Base-by-base conservation (phyloP, 1,140 invertebrate species). In the Ephestia elutella region DNA sequence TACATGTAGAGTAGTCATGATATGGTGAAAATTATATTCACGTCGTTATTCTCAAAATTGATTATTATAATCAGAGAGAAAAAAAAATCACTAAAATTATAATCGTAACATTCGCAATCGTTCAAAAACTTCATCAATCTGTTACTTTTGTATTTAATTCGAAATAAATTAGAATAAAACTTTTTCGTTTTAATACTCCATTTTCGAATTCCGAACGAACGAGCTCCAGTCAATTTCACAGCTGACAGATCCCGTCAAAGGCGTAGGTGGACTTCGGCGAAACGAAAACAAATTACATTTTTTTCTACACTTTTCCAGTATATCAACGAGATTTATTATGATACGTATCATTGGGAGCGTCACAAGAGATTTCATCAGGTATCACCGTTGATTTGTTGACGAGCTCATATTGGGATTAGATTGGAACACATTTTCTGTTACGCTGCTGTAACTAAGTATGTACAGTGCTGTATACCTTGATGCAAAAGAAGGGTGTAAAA, bases 181-280 rank as follows among this genome's bases (percentile, higher is more conserved):
- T 44, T 44, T 44, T 44, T 44, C 38, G n/a, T 32, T 10, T 17
- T 2, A 3, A 44, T 11, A 32, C 28, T 17, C 54, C 21, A 32
- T 49, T 32, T 57, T 55, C 44, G 35, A 32, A 55, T 55, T 38
- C 59, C 38, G 38, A 17, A 18, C 59, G 35, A 38, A 55, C 59
- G 53, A 44, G 19, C 30, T 19, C 49, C 48, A 20, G 21, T 49
- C 53, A 55, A 55, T 35, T 32, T 20, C 28, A 21, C 49, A 18
- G 44, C 21, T 55, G 59, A 60, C 59, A 54, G 53, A 17, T 35
- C 30, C 19, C 32, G 54, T 55, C 54, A 55, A 35, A 55, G 15
- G 28, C 32, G 32, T 38, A 35, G 32, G 28, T 17, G 28, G 54
- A 55, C 49, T 1, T 9, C 11, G 51, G 35, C 15, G n/a, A 44